Evolutionary conservation across 2,113 vertebrate genomes (phyloP).

Genomic region (Bombycilla garrulus): DNA sequence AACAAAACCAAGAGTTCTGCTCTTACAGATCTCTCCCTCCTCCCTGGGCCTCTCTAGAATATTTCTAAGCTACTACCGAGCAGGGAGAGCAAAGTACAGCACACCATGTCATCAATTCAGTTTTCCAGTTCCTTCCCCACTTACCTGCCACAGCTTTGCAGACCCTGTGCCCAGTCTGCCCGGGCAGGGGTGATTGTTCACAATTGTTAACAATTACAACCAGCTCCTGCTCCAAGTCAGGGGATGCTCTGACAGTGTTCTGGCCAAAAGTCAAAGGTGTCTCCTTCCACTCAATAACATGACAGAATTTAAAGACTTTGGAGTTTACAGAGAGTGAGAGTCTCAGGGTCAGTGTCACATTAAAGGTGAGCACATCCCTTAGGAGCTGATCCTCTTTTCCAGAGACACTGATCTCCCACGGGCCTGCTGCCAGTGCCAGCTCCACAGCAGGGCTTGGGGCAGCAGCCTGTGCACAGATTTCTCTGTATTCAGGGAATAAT

Average conservation of each 20-base stretch:
- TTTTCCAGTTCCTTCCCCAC: not conserved
- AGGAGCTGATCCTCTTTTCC: not conserved
- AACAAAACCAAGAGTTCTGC: not conserved
- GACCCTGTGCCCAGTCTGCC: rapidly evolving
- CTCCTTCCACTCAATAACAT: not conserved
- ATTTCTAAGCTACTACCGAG: not conserved
- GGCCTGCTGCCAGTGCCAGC: not conserved
- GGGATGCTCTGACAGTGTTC: not conserved
- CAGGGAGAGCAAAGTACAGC: not conserved
- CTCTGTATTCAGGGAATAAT: not conserved
- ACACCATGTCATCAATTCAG: rapidly evolving
- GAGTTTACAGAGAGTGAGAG: not conserved
- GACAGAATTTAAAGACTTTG: not conserved
- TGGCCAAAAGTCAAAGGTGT: not conserved
- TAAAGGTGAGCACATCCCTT: not conserved
- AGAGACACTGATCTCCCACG: not conserved
- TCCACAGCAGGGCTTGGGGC: not conserved
- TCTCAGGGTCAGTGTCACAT: not conserved
- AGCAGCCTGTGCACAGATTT: not conserved
- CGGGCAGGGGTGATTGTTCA: not conserved
- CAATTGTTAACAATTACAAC: not conserved
- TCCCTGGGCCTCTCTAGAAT: not conserved
- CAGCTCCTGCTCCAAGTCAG: not conserved
- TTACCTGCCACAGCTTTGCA: not conserved
- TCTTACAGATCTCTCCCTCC: not conserved